Evolutionary conservation across 2,888 invertebrate species (phyloP).

Genomic region (Chydorus sphaericus): DNA sequence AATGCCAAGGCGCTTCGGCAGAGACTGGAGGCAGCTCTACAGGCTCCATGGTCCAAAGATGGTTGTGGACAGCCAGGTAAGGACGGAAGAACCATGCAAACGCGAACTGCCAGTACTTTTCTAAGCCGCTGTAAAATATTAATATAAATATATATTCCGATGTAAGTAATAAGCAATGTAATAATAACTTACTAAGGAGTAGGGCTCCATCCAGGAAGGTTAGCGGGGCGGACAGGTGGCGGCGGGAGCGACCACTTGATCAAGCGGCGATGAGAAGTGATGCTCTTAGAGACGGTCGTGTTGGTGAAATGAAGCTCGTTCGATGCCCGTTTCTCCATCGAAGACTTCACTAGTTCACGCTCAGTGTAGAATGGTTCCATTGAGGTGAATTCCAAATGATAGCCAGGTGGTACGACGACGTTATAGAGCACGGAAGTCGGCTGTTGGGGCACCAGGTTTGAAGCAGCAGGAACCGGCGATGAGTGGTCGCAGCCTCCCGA

Average conservation of each 20-base stretch:
- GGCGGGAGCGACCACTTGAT: not conserved
- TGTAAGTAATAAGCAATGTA: not conserved
- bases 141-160: not conserved
- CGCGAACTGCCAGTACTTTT: not conserved
- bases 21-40: not conserved
- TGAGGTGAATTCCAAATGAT: no score
- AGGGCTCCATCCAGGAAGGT: not conserved
- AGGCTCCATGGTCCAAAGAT: not conserved
- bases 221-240: not conserved
- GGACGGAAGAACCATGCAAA: not conserved
- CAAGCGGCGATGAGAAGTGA: not conserved
- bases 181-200: constrained; percentile 2
- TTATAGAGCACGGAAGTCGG: no score
- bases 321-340: no score
- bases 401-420: no score
- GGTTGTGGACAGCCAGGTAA: not conserved
- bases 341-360: no score
- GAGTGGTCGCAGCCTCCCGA: no score
- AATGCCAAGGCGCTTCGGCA: not conserved
- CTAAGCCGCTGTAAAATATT: not conserved
- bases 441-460: no score
- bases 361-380: no score
- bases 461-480: no score
- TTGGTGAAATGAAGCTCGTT: no score
- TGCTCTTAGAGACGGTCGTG: no score